These are phyloP conservation scores for Papilio polytes DNA, from an alignment of 1,140 invertebrate species.

Conservation along the genomic window DNA sequence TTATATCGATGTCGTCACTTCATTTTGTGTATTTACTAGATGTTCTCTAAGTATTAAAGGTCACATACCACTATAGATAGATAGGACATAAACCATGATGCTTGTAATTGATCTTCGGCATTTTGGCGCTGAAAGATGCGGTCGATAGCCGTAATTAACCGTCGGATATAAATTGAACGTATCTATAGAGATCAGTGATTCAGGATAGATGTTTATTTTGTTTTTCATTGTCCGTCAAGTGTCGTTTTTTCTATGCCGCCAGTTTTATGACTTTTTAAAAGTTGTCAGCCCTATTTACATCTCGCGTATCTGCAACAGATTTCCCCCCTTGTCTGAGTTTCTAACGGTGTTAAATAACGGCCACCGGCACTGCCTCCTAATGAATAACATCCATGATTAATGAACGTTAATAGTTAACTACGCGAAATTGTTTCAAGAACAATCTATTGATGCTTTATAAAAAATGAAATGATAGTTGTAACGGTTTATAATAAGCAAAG, in stretches of 20 bases:
- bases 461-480: constrained; percentile 5
- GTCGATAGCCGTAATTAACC: no score
- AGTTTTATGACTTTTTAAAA: background rate
- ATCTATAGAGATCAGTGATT: background rate
- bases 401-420: constrained; percentile 1
- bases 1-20: no score
- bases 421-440: background rate
- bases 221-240: background rate
- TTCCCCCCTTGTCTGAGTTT: constrained; percentile 4
- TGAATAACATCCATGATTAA: background rate
- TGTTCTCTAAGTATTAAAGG: no score
- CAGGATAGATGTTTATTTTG: background rate
- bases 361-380: background rate
- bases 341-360: constrained; percentile 23
- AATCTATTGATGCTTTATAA: background rate
- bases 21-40: no score
- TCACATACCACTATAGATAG: no score
- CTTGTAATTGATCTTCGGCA: no score
- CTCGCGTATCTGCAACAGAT: constrained; percentile 7
- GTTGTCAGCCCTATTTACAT: background rate
- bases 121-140: no score
- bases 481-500: background rate
- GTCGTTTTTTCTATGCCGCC: background rate
- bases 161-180: no score
- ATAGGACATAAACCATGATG: no score